A percentile compares a stretch with the other conserved stretches of the same genome.
phyloP scores from a whole-genome alignment of 2,888 invertebrate species.

The Diarsia dahlii region DNA sequence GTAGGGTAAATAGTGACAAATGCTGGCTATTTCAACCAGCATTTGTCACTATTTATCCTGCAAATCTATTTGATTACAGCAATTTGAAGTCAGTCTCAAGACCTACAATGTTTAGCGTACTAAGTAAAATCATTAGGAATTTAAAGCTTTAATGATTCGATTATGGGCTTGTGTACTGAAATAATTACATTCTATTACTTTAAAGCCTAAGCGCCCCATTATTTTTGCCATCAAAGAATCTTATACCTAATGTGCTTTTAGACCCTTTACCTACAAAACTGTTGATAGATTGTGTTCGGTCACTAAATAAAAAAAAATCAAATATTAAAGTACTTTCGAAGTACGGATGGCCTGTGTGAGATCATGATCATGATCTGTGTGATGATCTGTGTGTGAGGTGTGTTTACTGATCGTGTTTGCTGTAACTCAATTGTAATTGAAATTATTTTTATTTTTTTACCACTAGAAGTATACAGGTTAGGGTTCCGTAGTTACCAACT shows the following conservation, averaged over 20 bases:
- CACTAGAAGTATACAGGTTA: no score
- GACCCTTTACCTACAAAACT: background rate
- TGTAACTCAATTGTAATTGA: no score
- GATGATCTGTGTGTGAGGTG: no score
- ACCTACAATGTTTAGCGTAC: conserved; percentile 23
- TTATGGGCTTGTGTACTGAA: background rate
- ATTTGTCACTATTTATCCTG: conserved; percentile 23
- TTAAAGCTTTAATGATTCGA: conserved; percentile 16
- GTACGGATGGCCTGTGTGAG: background rate
- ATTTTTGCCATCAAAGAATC: background rate
- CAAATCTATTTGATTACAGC: conserved; percentile 11
- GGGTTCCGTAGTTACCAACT: no score
- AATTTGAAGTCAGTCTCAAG: conserved; percentile 13
- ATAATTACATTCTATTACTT: background rate
- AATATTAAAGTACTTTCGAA: background rate
- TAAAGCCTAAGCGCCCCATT: background rate
- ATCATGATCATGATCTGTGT: no score
- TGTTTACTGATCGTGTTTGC: no score
- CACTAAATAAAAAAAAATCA: background rate
- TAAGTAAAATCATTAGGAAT: conserved; percentile 22
- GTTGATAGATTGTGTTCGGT: background rate
- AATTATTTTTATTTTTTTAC: no score
- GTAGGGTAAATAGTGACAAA: no score
- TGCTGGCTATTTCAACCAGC: background rate
- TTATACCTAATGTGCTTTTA: no score